Conservation (phyloP, 1,140 invertebrate genomes). For the Arctopsyche grandis region DNA sequence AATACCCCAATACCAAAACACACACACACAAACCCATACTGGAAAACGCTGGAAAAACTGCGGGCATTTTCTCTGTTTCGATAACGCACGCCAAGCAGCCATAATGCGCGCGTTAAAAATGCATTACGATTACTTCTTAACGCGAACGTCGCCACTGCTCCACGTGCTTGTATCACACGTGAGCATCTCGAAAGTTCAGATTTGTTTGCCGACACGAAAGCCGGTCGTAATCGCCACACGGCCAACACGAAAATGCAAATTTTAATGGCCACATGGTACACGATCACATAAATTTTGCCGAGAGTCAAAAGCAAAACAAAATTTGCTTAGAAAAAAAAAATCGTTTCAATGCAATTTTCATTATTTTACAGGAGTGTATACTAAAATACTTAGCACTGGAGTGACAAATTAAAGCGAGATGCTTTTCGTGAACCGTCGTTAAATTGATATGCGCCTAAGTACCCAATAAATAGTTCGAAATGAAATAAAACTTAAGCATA, state of each 20-base stretch:
- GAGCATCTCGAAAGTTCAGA: background rate
- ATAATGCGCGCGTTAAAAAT: slow-evolving; percentile 30
- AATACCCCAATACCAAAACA: slow-evolving; percentile 21
- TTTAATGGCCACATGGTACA: background rate
- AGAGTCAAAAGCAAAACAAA: background rate
- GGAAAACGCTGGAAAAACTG: background rate
- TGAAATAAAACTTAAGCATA: no score
- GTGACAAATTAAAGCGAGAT: no score
- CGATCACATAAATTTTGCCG: background rate
- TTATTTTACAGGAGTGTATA: no score
- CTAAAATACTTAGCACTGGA: no score
- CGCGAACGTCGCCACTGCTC: background rate
- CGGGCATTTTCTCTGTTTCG: background rate
- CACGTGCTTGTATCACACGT: background rate
- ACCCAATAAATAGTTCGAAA: no score
- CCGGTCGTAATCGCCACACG: background rate
- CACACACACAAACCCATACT: background rate
- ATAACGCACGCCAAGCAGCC: slow-evolving; percentile 10
- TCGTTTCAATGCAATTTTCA: no score
- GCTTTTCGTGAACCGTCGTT: no score
- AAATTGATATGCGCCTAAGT: no score
- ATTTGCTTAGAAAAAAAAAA: background rate
- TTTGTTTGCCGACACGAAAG: background rate
- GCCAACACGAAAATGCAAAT: slow-evolving; percentile 5
- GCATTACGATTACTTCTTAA: slow-evolving; percentile 10